Evolutionary conservation across 2,113 vertebrate genomes (phyloP), one percentile per base, ranked within the genome.

Genomic region (Pygoscelis adeliae): DNA sequence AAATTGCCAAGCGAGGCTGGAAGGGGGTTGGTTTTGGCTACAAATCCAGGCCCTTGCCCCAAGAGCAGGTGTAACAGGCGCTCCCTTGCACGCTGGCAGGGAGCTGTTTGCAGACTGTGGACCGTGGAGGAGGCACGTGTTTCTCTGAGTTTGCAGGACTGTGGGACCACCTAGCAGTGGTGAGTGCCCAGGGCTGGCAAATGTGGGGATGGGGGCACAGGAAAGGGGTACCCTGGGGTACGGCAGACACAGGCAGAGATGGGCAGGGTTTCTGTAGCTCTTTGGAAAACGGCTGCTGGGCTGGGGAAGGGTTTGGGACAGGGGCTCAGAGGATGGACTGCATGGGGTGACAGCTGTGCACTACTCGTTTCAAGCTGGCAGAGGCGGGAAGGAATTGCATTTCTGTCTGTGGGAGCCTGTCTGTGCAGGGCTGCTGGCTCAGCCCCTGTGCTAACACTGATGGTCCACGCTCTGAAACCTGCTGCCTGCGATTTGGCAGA

Each of bases 61-160:
- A 23, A 3, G 30, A n/a, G 20, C 20, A 5, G 44, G 47, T 11
- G 3, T 38, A 11, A 46, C 0, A 0, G 63, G 34, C 11, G 1
- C 70, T 53, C 18, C 15, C 49, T 58, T 6, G n/a, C 42, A 10
- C 1, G 13, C 40, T 11, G 58, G 29, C 3, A 2, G 29, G 62
- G 62, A 92, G 56, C 46, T 36, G 19, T 6, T 29, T 1, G 4
- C 4, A 15, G 47, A 2, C 20, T 83, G 63, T 2, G 38, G 46
- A 20, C 18, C 36, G 6, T 0, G 3, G 32, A 56, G 29, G 25
- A n/a, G 34, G 34, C 53, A 59, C 2, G 6, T 6, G 10, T 7
- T 56, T 20, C n/a, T 23, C 40, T 30, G 23, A n/a, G 49, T 46
- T 21, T 3, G 3, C 16, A 47, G 84, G 53, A 25, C 70, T 27